phyloP scores from a whole-genome alignment of 2,888 invertebrate genomes.

The Stenichneumon culpator region DNA sequence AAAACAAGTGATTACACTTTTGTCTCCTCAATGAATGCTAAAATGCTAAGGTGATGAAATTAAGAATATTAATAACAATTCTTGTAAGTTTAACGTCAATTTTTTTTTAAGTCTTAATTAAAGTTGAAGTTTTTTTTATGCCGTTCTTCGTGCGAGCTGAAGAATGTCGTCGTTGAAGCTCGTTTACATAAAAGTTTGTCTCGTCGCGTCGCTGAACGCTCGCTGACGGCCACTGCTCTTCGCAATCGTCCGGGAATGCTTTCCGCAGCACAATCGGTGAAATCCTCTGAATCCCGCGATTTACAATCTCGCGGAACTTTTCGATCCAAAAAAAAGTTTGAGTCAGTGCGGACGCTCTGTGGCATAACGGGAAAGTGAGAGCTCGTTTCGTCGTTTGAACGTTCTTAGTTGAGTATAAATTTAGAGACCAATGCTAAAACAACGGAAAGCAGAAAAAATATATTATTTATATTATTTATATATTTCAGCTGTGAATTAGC shows the following conservation, averaged over 20 bases:
- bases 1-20: not conserved
- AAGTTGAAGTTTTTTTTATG: not conserved
- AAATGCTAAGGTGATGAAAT: not conserved
- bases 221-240: not conserved
- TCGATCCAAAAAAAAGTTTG: not conserved
- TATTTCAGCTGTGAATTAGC: not conserved
- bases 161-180: not conserved
- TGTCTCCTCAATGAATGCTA: not conserved
- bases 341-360: not conserved
- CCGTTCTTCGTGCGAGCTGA: not conserved
- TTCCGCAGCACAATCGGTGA: slow-evolving; percentile 61
- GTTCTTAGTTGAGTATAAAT: not conserved
- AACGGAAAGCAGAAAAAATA: not conserved
- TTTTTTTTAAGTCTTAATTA: not conserved
- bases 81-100: not conserved
- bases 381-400: not conserved
- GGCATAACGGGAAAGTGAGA: not conserved
- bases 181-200: slow-evolving; percentile 6
- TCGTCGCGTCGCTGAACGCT: not conserved
- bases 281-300: slow-evolving; percentile 54
- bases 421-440: not conserved
- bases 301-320: slow-evolving; percentile 25
- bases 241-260: slow-evolving; percentile 18
- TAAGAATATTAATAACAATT: not conserved
- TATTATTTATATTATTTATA: slow-evolving; percentile 11